Conservation (phyloP, 2,797 vertebrate genomes). For the Masticophis lateralis region DNA sequence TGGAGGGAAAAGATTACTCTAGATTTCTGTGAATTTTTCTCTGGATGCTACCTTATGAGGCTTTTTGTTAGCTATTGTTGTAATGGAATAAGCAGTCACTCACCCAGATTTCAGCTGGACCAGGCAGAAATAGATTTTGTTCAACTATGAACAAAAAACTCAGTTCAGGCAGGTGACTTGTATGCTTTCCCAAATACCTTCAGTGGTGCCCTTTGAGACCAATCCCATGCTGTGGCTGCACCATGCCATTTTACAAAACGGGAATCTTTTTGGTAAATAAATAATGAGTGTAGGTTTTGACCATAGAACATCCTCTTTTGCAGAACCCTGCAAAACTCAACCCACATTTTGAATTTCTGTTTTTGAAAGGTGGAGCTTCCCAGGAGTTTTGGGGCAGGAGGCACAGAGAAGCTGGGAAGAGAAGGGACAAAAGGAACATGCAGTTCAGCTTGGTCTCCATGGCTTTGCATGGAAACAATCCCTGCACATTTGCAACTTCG, state of each 20-base stretch:
- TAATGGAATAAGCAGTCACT: background rate
- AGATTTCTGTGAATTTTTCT: background rate
- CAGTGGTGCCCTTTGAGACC: background rate
- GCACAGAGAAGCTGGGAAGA: background rate
- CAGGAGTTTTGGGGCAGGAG: background rate
- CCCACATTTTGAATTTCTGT: background rate
- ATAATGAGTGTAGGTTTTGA: background rate
- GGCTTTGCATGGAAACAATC: background rate
- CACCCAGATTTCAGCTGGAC: background rate
- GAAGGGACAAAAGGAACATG: background rate
- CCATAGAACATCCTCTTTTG: background rate
- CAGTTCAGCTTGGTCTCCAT: background rate
- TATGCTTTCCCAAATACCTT: background rate
- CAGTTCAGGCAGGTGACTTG: background rate
- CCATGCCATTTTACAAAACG: background rate
- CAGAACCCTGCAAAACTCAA: background rate
- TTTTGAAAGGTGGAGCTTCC: background rate
- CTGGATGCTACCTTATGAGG: background rate
- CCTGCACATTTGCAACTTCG: background rate
- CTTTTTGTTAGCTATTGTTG: background rate
- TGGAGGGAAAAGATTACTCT: background rate
- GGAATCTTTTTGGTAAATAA: background rate
- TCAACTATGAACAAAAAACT: background rate
- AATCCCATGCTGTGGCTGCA: background rate
- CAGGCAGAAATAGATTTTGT: background rate